Base-by-base conservation (phyloP, 2,113 vertebrate genomes). In the Vidua chalybeata region DNA sequence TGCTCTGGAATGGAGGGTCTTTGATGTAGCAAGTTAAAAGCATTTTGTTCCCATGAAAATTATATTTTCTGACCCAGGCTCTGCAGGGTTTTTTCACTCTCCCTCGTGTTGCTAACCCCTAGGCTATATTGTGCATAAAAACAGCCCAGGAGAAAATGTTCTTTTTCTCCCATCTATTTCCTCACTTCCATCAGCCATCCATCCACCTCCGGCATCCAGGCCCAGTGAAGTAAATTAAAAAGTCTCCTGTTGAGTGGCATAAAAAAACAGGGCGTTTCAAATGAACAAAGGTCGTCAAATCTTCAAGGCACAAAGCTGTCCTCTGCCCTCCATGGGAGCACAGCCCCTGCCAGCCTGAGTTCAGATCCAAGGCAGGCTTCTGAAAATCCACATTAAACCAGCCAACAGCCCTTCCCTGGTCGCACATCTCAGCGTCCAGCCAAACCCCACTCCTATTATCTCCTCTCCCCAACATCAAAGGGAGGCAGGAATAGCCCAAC, bases 221-320 rank as follows among this genome's bases (percentile, higher is more conserved):
- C 43, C 48, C 51, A 72, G 68, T 6, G 83, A 94, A 94, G 48
- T 81, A 93, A 93, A 93, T 71, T 72, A 73, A 90, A 94, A 91
- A 75, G 61, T 48, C 51, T 89, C 92, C 83, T 71, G 85, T 33
- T 68, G 90, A 90, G 66, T 64, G 37, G 52, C 15, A 71, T 72
- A 58, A 93, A 93, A 77, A 86, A 26, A 0, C 59, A 81, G 37
- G 68, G 76, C 2, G 3, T 87, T 93, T 72, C 3, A 5, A 79
- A 84, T 2, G 24, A 86, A 89, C 31, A 74, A 66, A 87, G 80
- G 66, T 16, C 35, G 6, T 86, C 87, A 88, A 84, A 86, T n/a
- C 94, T 86, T 93, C 73, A 78, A 90, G 85, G 75, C 46, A 85
- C 93, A 86, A 84, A 74, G 69, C 73, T 72, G 86, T 93, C 88